Percentiles rank a stretch among this genome's conserved stretches.
phyloP scores from a whole-genome alignment of 2,113 vertebrate species.

The Labrus mixtus region DNA sequence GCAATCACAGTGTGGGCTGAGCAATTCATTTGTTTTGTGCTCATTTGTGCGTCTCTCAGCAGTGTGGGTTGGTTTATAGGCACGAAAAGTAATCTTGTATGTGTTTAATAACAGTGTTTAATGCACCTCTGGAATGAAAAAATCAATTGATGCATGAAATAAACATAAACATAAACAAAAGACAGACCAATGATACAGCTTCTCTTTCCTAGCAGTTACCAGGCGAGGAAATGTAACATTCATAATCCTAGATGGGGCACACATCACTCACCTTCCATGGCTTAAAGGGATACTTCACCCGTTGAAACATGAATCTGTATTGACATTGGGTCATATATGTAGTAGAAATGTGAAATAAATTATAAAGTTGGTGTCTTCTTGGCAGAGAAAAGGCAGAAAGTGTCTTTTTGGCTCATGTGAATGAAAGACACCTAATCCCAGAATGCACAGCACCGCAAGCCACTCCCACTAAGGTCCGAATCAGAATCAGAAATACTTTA shows the following conservation, averaged over 20 bases:
- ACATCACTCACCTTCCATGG: slow-evolving; percentile 32
- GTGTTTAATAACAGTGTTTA: slow-evolving; percentile 64
- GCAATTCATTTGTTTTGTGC: slow-evolving; percentile 25
- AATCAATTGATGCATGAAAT: slow-evolving; percentile 78
- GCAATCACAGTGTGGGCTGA: slow-evolving; percentile 12
- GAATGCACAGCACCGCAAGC: too few relatives aligned
- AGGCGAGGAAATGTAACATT: slow-evolving; percentile 63
- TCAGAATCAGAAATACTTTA: too few relatives aligned
- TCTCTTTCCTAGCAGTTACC: slow-evolving; percentile 61
- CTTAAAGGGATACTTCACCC: too few relatives aligned
- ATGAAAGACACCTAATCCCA: too few relatives aligned
- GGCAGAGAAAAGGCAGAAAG: too few relatives aligned
- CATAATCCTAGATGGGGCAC: slow-evolving; percentile 48
- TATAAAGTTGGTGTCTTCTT: too few relatives aligned
- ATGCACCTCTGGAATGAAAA: slow-evolving; percentile 70
- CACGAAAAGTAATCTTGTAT: slow-evolving; percentile 48
- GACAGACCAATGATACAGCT: slow-evolving; percentile 41
- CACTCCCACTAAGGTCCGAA: too few relatives aligned
- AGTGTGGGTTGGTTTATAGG: slow-evolving; percentile 46
- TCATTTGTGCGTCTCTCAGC: slow-evolving; percentile 20
- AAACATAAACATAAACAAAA: slow-evolving; percentile 82
- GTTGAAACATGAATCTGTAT: too few relatives aligned
- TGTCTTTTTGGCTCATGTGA: too few relatives aligned
- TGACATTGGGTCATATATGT: too few relatives aligned
- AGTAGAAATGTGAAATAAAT: too few relatives aligned